Base-by-base conservation (phyloP, 2,888 invertebrate genomes). In the Aricia artaxerxes region DNA sequence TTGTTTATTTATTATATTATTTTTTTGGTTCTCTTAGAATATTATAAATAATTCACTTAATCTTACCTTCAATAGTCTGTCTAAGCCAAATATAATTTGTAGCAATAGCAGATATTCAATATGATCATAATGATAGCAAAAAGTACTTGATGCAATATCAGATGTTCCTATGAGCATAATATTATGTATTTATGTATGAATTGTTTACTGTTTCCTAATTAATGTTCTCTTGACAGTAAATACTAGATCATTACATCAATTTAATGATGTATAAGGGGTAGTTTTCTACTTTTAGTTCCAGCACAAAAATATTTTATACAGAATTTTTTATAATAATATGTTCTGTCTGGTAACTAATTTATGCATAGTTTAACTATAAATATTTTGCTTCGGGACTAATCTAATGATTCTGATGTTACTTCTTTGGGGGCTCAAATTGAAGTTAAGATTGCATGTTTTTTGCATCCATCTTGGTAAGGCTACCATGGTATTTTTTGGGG, bases 1-100 rank as follows among this genome's bases (percentile, higher is more conserved):
- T 83, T 83, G 82, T 85, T 83, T 82, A 81, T 83, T 81, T 57
- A 44, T 49, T 49, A 49, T 49, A 44, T 49, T 16, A 75, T 73
- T 13, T 5, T 38, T 5, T 31, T 11, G 31, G 24, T 64, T n/a
- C 11, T 61, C 24, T 24, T 2, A 24, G 3, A 64, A 24, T 2
- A 31, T 11, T 24, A 1, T 31, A 35, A 35, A 69, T 13, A 69
- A 9, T 49, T 0, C 35, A 35, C 2, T 24, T 61, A 1, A 69
- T 64, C 24, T 64, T 61, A 6, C 64, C 31, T 61, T 2, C 6
- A n/a, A 60, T 60, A 7, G 9, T 31, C 4, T 57, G 16, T 57
- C 4, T 57, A 5, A 11, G 4, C 1, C 57, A 57, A 16, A 57
- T 57, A 57, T 16, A 57, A 57, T 57, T 57, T 57, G 16, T 16